Conservation (phyloP, 1,140 invertebrate genomes). For the Amyelois transitella region DNA sequence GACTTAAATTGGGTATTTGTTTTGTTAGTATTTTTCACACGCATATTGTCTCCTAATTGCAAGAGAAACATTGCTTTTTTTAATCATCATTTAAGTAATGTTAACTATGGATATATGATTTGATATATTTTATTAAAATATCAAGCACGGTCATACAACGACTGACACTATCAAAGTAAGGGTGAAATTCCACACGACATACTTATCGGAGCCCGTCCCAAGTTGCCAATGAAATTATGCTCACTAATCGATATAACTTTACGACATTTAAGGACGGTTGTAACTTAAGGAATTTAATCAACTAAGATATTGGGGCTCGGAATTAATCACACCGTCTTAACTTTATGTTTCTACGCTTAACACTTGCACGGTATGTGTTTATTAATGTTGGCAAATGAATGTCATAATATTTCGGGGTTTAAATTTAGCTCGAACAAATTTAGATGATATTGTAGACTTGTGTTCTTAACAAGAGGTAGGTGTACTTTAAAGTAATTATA, state of each 20-base stretch:
- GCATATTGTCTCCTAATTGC: too few species aligned
- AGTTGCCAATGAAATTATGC: constrained; percentile 44
- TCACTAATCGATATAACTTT: constrained; percentile 47
- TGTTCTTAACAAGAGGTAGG: too few species aligned
- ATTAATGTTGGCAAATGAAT: neutral
- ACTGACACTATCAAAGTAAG: neutral
- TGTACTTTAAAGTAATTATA: too few species aligned
- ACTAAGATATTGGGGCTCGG: constrained; percentile 49
- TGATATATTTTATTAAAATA: constrained; percentile 22
- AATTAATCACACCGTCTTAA: constrained; percentile 38
- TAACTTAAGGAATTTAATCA: constrained; percentile 62
- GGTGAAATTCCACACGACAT: neutral
- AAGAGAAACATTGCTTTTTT: too few species aligned
- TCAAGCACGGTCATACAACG: neutral
- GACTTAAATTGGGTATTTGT: too few species aligned
- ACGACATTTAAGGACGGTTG: constrained; percentile 38
- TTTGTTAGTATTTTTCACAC: too few species aligned
- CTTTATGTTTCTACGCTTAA: constrained; percentile 3
- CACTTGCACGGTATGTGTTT: constrained; percentile 3
- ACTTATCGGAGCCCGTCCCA: neutral
- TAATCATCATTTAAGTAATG: too few species aligned
- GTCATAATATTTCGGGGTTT: too few species aligned
- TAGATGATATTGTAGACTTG: neutral
- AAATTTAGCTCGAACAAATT: neutral
- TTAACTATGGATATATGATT: too few species aligned